Conservation (phyloP, 2,888 invertebrate species). For the Mythimna pallens region DNA sequence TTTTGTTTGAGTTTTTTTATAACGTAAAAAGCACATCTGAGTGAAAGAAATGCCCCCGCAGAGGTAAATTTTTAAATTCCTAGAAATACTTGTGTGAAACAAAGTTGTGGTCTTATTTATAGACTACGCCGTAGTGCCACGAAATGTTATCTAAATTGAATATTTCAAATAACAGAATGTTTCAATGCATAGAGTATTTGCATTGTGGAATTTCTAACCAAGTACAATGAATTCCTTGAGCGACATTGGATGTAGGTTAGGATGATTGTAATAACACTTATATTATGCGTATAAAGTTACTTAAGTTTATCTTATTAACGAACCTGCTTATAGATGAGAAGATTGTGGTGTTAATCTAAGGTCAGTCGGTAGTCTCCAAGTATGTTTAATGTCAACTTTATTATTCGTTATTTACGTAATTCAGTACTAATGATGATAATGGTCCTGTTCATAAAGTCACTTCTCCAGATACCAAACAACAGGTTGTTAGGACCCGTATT, state of each 20-base stretch:
- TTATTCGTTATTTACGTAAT: conserved; percentile 69
- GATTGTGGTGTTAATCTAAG: conserved; percentile 69
- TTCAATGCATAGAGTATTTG: conserved; percentile 52
- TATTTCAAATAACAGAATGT: conserved; percentile 49
- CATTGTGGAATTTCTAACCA: conserved; percentile 44
- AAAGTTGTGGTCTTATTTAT: conserved; percentile 47
- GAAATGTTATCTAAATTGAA: conserved; percentile 57
- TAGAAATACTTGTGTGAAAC: conserved; percentile 39
- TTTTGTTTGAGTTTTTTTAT: conserved; percentile 21
- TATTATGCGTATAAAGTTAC: conserved; percentile 53
- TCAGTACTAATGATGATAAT: conserved; percentile 66
- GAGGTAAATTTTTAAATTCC: conserved; percentile 55
- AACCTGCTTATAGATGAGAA: conserved; percentile 69
- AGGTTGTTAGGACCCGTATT: conserved; percentile 33
- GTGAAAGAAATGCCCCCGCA: conserved; percentile 47
- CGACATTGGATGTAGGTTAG: conserved; percentile 64
- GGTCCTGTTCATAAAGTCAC: conserved; percentile 54
- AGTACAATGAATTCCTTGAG: conserved; percentile 59
- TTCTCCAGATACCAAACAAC: conserved; percentile 50
- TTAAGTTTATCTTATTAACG: conserved; percentile 68
- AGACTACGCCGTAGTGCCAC: conserved; percentile 31
- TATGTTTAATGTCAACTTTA: conserved; percentile 66
- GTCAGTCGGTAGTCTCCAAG: conserved; percentile 66
- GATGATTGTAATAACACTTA: conserved; percentile 57
- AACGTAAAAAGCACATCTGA: conserved; percentile 13